phyloP scores from a whole-genome alignment of 2,113 vertebrate species.

The Mungos mungo region DNA sequence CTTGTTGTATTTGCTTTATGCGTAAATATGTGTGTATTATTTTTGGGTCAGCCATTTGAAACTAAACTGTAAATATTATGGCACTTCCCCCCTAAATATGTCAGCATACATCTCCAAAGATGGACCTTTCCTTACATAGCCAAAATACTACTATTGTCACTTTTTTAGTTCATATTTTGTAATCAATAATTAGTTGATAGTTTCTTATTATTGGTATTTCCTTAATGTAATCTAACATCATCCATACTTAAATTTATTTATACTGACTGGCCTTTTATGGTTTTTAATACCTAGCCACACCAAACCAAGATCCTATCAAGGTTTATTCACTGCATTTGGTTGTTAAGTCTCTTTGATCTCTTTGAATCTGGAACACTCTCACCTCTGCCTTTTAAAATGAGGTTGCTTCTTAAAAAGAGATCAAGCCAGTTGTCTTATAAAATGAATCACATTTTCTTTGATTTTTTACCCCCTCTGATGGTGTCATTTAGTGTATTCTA shows the following conservation, averaged over 20 bases:
- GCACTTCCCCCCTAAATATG: background rate
- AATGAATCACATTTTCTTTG: conserved; percentile 44
- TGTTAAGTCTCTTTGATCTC: conserved; percentile 21
- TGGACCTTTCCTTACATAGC: background rate
- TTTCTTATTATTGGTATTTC: background rate
- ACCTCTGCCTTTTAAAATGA: conserved; percentile 12
- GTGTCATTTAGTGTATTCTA: background rate
- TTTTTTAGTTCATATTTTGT: background rate
- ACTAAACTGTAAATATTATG: conserved; percentile 14
- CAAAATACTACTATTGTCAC: background rate
- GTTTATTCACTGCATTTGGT: conserved; percentile 8
- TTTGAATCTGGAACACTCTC: conserved; percentile 15
- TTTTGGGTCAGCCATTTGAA: conserved; percentile 33
- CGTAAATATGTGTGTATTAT: background rate
- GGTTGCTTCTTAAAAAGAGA: background rate
- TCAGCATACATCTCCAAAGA: conserved; percentile 8
- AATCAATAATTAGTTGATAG: background rate
- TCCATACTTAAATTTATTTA: background rate
- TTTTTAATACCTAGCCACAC: background rate
- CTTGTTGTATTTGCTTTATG: conserved; percentile 16
- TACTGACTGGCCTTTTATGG: background rate
- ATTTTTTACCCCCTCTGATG: background rate
- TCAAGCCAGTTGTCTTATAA: background rate
- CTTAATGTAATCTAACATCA: conserved; percentile 6
- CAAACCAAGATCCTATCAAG: background rate